Evolutionary conservation across 2,113 vertebrate species (phyloP).

Genomic region (Megaceryle maxima): DNA sequence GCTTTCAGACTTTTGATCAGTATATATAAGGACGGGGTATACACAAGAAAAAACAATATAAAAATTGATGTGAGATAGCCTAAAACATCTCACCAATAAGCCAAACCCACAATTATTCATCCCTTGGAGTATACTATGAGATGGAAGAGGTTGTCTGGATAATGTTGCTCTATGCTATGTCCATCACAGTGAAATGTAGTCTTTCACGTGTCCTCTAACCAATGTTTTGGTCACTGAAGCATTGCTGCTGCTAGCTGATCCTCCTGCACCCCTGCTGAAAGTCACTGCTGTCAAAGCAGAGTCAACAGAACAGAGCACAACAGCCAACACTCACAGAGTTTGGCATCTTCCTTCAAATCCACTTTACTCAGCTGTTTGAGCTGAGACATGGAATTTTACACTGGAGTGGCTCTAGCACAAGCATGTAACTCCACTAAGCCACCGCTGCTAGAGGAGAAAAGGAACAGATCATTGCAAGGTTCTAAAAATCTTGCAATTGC

Average conservation of each 20-base stretch:
- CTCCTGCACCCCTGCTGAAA: background rate
- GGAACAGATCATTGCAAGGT: background rate
- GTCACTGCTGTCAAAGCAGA: background rate
- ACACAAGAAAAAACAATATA: background rate
- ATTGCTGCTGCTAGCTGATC: background rate
- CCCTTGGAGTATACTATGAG: background rate
- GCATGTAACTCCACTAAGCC: rapidly evolving
- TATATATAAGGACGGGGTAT: background rate
- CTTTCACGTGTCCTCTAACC: background rate
- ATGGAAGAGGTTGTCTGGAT: background rate
- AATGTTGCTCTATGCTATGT: background rate
- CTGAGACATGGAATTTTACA: background rate
- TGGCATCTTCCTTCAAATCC: background rate
- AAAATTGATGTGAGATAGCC: background rate
- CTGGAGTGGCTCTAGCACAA: background rate
- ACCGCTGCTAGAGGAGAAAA: background rate
- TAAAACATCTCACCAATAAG: background rate
- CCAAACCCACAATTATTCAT: background rate
- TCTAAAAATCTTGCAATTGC: background rate
- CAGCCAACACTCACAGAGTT: background rate
- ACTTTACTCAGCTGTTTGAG: background rate
- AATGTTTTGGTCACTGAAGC: background rate
- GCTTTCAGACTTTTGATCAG: background rate
- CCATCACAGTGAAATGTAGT: background rate
- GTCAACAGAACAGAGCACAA: background rate